Conservation (phyloP, 2,113 vertebrate species). For the Cyanoderma ruficeps region DNA sequence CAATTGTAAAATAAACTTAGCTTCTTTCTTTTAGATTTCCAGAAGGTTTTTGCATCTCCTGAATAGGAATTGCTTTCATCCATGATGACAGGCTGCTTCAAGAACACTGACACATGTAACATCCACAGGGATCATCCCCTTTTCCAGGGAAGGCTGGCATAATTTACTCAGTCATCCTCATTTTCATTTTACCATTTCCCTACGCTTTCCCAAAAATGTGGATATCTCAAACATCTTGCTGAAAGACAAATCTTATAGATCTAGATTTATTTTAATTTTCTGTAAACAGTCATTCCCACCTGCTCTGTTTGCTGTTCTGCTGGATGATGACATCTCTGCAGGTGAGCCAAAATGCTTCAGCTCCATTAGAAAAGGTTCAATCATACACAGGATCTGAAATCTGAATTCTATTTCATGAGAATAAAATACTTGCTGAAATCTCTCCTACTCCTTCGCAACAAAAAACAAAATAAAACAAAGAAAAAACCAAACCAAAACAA, state of each 20-base stretch:
- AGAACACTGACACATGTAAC: background rate
- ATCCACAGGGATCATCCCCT: background rate
- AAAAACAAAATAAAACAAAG: fast-evolving
- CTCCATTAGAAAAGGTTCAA: background rate
- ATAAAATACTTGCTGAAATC: background rate
- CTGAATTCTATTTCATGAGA: background rate
- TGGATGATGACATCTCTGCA: background rate
- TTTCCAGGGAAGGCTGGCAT: background rate
- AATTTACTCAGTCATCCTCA: background rate
- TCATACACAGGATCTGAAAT: background rate
- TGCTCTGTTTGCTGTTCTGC: background rate
- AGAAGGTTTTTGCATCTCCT: background rate
- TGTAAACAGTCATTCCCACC: background rate
- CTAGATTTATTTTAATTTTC: slow-evolving; percentile 8
- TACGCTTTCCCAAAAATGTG: background rate
- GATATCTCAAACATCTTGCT: background rate
- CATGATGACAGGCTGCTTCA: background rate
- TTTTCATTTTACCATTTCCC: background rate
- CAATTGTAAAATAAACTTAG: background rate
- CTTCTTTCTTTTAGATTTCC: background rate
- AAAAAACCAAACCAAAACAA: background rate
- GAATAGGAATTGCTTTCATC: background rate
- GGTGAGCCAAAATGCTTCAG: background rate
- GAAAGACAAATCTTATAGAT: background rate
- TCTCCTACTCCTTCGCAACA: background rate